A percentile compares a stretch with the other conserved stretches of the same genome.
phyloP scores from a whole-genome alignment of 1,140 invertebrate species.

The Coenobita brevimanus region DNA sequence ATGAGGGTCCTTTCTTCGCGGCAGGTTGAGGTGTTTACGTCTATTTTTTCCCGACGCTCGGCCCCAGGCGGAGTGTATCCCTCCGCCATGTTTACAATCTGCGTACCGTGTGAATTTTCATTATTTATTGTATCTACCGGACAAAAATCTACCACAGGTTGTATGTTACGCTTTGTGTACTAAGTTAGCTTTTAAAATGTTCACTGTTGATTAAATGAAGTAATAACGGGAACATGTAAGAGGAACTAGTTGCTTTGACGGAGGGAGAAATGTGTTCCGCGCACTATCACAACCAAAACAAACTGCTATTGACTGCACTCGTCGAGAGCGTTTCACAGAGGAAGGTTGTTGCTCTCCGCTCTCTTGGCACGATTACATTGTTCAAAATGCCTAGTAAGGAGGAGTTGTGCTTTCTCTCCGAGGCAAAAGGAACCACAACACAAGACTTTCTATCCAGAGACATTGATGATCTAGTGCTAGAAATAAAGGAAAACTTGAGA shows the following conservation, averaged over 20 bases:
- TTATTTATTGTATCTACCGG: background rate
- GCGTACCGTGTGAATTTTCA: slow-evolving; percentile 51
- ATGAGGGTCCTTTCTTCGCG: slow-evolving; percentile 40
- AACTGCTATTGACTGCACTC: slow-evolving; percentile 54
- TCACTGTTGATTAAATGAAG: too few species aligned
- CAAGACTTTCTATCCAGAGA: slow-evolving; percentile 76
- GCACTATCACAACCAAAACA: slow-evolving; percentile 62
- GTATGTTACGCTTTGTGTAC: too few species aligned
- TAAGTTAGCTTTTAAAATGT: too few species aligned
- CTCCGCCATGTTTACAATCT: slow-evolving; percentile 65
- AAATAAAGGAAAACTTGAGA: slow-evolving; percentile 81
- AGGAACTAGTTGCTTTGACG: slow-evolving; percentile 44
- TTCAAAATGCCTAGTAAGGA: slow-evolving; percentile 73
- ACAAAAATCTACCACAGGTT: too few species aligned
- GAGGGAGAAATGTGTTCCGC: slow-evolving; percentile 35
- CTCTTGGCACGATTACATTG: background rate
- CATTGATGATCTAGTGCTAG: slow-evolving; percentile 81
- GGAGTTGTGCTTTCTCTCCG: slow-evolving; percentile 71
- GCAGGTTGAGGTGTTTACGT: slow-evolving; percentile 60
- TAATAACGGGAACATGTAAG: background rate
- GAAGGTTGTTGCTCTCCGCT: background rate
- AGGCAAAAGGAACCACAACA: slow-evolving; percentile 67
- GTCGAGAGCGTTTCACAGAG: slow-evolving; percentile 59
- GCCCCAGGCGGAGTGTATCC: slow-evolving; percentile 50
- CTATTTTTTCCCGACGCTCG: slow-evolving; percentile 59